phyloP scores from a whole-genome alignment of 1,140 invertebrate species.

The Acromyrmex charruanus region DNA sequence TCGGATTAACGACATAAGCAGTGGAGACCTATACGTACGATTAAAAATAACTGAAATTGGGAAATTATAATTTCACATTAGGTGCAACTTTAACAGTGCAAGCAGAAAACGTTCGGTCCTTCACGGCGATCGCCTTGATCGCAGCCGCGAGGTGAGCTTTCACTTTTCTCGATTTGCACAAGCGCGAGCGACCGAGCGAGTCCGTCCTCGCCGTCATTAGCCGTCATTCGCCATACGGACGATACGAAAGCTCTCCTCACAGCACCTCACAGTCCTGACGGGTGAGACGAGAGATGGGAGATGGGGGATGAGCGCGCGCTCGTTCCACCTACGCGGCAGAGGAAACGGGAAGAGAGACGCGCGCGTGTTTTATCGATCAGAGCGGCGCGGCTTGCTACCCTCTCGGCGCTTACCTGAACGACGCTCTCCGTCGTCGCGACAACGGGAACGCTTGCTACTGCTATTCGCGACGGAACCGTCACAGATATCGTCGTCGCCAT shows the following conservation, averaged over 20 bases:
- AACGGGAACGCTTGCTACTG: not conserved
- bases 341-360: constrained; percentile 31
- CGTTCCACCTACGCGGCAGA: constrained; percentile 17
- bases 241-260: constrained; percentile 38
- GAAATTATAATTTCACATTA: too few relatives aligned
- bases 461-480: not conserved
- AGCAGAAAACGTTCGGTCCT: constrained; percentile 17
- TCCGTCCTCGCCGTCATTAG: not conserved
- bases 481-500: constrained; percentile 8
- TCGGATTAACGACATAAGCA: too few relatives aligned
- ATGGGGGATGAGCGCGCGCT: constrained; percentile 7
- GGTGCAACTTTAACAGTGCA: too few relatives aligned
- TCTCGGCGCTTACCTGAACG: constrained; percentile 38
- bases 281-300: not conserved
- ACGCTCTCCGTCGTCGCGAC: not conserved
- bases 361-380: constrained; percentile 48
- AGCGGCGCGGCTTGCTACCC: constrained; percentile 29
- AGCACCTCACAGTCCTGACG: too few relatives aligned
- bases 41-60: too few relatives aligned
- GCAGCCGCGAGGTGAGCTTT: constrained; percentile 63
- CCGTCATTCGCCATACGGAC: constrained; percentile 1
- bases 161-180: constrained; percentile 73
- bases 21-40: too few relatives aligned
- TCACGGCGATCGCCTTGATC: constrained; percentile 59
- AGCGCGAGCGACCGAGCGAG: constrained; percentile 47